A percentile compares a stretch with the other conserved stretches of the same genome.
These are phyloP conservation scores for Chouioia cunea DNA, from an alignment of 2,888 invertebrate genomes.

Conservation along the genomic window DNA sequence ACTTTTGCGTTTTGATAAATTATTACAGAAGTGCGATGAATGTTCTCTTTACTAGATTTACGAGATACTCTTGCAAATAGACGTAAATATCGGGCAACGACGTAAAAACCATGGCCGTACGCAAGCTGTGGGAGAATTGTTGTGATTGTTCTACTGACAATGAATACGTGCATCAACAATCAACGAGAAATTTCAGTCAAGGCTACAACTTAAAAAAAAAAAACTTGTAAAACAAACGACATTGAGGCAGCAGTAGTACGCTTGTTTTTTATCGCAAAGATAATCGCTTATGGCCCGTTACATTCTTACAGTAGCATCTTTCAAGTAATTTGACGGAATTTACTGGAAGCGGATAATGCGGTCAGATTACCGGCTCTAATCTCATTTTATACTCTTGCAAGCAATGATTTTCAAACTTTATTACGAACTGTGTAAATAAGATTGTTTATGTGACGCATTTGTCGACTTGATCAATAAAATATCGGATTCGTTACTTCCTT, in stretches of 20 bases:
- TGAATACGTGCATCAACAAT: constrained; percentile 4
- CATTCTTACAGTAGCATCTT: background rate
- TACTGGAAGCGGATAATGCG: constrained; percentile 5
- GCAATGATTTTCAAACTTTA: too few species aligned
- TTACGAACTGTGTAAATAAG: too few species aligned
- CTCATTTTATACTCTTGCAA: too few species aligned
- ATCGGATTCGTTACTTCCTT: too few species aligned
- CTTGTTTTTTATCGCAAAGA: constrained; percentile 6
- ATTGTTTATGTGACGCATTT: too few species aligned
- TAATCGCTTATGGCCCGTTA: background rate
- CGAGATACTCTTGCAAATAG: too few species aligned
- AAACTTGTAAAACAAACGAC: background rate
- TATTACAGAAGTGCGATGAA: too few species aligned
- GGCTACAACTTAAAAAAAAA: constrained; percentile 13
- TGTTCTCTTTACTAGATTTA: too few species aligned
- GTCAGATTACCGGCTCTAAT: too few species aligned
- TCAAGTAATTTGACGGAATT: constrained; percentile 19
- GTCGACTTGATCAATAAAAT: too few species aligned
- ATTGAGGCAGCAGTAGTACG: background rate
- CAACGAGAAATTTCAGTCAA: constrained; percentile 28
- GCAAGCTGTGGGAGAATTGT: constrained; percentile 33
- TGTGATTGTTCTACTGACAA: constrained; percentile 27
- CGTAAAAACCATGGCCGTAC: constrained; percentile 14
- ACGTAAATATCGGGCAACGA: too few species aligned
- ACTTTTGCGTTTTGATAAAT: too few species aligned